Evolutionary conservation across 2,797 vertebrate species (phyloP), one percentile per base, ranked within the genome.

Genomic region (Helicolenus hilgendorfi): DNA sequence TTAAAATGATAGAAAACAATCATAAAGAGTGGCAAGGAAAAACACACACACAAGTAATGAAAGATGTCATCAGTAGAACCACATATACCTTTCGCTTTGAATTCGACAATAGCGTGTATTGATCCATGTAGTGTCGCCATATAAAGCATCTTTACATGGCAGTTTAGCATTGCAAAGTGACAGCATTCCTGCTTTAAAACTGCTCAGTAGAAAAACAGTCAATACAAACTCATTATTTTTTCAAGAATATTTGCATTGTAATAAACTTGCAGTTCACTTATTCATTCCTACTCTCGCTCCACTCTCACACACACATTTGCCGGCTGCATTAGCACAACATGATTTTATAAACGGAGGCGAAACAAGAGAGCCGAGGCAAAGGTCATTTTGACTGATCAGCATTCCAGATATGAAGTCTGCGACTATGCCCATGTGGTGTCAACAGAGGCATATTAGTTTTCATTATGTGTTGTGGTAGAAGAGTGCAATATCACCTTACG

Each of bases 391-490:
- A 80, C 86, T 86, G 85, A 95, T 93, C 90, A 89, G 79, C 85
- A 95, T 89, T 91, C 88, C 69, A 64, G 79, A 91, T 91, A 87
- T 91, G 85, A 89, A 59, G 84, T 82, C 81, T 91, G 86, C 85
- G 64, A 83, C 86, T 45, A 33, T 77, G 55, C 80, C 72, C 79
- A 72, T 78, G 88, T 80, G 86, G 84, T 87, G 88, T 95, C 91
- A 95, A 88, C 94, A 92, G 15, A 75, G 72, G 83, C 87, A 78
- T 94, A 92, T 95, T 95, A 87, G 80, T 79, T 94, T 95, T 91
- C 89, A 87, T 22, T 87, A 72, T 85, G 81, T 83, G 91, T 68
- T 79, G 15, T 80, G 63, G 69, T 38, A 73, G 78, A 64, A 33
- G 18, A 72, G 75, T 77, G 79, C 86, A 84, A 38, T 91, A 93